These are phyloP conservation scores for Ganaspis brasiliensis DNA, from an alignment of 2,888 invertebrate genomes.

Conservation along the genomic window DNA sequence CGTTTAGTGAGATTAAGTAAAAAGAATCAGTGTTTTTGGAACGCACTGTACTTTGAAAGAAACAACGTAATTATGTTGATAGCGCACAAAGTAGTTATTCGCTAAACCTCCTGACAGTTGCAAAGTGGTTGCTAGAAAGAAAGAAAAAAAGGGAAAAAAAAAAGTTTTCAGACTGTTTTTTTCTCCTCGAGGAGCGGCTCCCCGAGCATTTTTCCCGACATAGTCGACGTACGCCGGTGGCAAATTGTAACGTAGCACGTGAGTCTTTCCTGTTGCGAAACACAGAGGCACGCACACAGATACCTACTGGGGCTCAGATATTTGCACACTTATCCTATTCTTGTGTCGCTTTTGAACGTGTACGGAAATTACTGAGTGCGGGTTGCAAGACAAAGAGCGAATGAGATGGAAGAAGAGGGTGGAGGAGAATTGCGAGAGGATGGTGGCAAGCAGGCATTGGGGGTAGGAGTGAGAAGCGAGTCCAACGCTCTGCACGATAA, in stretches of 20 bases:
- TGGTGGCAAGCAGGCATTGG: conserved; percentile 45
- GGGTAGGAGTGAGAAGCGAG: conserved; percentile 46
- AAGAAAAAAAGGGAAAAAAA: not conserved
- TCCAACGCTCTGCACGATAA: conserved; percentile 65
- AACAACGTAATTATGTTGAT: conserved; percentile 33
- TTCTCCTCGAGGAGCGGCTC: conserved; percentile 6
- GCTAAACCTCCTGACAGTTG: conserved; percentile 28
- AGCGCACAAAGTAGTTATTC: conserved; percentile 29
- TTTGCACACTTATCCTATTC: conserved; percentile 32
- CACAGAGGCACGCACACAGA: not conserved
- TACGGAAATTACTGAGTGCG: conserved; percentile 59
- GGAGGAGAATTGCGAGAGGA: conserved; percentile 42
- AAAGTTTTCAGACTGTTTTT: conserved; percentile 24
- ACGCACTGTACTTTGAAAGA: conserved; percentile 2
- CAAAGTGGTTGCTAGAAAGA: conserved; percentile 22
- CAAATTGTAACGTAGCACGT: conserved; percentile 69
- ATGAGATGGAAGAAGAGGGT: conserved; percentile 55
- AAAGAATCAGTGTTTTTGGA: not conserved
- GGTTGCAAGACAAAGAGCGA: conserved; percentile 44
- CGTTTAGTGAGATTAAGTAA: not conserved
- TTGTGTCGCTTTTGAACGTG: conserved; percentile 31
- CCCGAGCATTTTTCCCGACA: conserved; percentile 19
- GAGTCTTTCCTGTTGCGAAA: conserved; percentile 57
- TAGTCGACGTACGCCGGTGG: conserved; percentile 49
- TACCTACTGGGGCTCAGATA: not conserved